A percentile compares a stretch with the other conserved stretches of the same genome.
These are phyloP conservation scores for Cricetomys ansorgei DNA, from an alignment of 2,113 vertebrate species.

Conservation along the genomic window DNA sequence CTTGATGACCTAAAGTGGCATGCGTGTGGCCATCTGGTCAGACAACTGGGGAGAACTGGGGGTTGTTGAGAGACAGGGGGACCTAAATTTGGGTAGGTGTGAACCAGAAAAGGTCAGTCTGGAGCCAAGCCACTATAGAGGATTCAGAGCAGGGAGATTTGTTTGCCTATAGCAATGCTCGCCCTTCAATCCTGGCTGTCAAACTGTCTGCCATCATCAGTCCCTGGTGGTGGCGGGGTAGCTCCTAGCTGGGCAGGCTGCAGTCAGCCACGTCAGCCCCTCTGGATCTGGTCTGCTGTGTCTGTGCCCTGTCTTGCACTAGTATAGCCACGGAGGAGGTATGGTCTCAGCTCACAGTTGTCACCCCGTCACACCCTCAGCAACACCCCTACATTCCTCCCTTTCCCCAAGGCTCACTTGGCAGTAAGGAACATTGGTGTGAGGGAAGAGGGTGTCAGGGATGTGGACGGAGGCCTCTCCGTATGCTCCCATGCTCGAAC, in stretches of 20 bases:
- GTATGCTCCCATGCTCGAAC: background rate
- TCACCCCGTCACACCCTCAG: background rate
- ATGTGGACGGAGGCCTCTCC: background rate
- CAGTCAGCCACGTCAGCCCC: background rate
- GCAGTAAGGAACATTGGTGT: rapidly evolving
- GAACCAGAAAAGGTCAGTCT: background rate
- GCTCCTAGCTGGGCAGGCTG: background rate
- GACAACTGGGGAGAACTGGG: background rate
- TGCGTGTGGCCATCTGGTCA: background rate
- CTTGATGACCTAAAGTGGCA: background rate
- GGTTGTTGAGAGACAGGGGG: background rate
- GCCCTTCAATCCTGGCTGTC: background rate
- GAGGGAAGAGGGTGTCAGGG: background rate
- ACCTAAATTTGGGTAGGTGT: background rate
- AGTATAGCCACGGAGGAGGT: background rate
- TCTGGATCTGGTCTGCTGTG: background rate
- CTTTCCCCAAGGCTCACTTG: background rate
- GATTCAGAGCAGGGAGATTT: background rate
- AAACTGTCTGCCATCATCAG: background rate
- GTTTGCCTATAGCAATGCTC: background rate
- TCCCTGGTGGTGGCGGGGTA: background rate
- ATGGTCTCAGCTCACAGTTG: rapidly evolving
- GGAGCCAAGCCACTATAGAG: background rate
- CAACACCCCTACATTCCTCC: background rate
- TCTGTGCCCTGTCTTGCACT: background rate